A percentile compares a stretch with the other conserved stretches of the same genome.
phyloP scores from a whole-genome alignment of 2,888 invertebrate species.

The Pachydiplax longipennis region DNA sequence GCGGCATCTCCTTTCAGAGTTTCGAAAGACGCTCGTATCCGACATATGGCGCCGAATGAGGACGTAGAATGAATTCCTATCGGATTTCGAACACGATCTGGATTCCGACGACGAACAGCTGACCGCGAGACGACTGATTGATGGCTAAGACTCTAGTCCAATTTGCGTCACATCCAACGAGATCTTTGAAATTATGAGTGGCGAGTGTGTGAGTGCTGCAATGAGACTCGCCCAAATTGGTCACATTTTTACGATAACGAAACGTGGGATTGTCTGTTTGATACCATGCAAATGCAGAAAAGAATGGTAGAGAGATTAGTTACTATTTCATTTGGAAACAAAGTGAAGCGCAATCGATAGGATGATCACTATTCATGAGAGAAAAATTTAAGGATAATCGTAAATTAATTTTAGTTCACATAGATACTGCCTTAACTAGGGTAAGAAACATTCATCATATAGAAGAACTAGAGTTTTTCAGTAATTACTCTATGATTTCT shows the following conservation, averaged over 20 bases:
- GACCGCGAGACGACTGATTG: not conserved
- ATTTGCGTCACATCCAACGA: not conserved
- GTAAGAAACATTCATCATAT: too few relatives aligned
- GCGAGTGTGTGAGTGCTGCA: not conserved
- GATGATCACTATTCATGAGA: too few relatives aligned
- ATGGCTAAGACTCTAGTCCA: not conserved
- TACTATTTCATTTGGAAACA: too few relatives aligned
- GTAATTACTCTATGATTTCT: too few relatives aligned
- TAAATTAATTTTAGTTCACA: too few relatives aligned
- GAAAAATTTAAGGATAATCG: too few relatives aligned
- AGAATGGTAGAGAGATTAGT: too few relatives aligned
- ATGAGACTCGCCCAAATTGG: not conserved
- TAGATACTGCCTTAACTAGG: too few relatives aligned
- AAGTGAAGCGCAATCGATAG: too few relatives aligned
- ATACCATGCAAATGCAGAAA: too few relatives aligned
- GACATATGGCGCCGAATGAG: constrained; percentile 17
- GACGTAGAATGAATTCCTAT: not conserved
- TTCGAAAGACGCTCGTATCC: not conserved
- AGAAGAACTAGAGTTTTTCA: too few relatives aligned
- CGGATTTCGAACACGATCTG: not conserved
- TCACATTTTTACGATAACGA: not conserved
- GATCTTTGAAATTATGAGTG: not conserved
- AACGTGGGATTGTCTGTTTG: too few relatives aligned
- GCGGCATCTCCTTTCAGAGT: constrained; percentile 15
- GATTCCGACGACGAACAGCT: not conserved